Evolutionary conservation across 2,113 vertebrate genomes (phyloP), one percentile per base, ranked within the genome.

Genomic region (Cisticola juncidis): DNA sequence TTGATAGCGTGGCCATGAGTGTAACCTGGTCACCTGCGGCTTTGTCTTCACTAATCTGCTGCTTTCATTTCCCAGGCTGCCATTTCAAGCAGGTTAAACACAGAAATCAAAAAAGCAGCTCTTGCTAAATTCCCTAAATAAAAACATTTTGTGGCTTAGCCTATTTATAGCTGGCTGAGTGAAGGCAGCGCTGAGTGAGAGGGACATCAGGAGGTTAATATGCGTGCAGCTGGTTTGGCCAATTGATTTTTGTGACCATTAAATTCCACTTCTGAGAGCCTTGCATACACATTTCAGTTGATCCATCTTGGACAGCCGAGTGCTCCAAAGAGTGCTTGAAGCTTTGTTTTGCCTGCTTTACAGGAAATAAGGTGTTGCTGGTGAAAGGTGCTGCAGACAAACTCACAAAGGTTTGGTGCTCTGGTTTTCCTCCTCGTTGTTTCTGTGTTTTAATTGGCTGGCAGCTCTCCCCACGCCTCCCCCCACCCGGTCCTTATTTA

Each of bases 161-260:
- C 84, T 95, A 61, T 96, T 96, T 85, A 69, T 95, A 96, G 73
- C 74, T 64, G 86, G 82, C 87, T 71, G 69, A 89, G 58, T 22
- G 85, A 89, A 96, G 71, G 70, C 24, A 36, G 83, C 65, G 1
- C 53, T 95, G 57, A 28, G 70, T 87, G 90, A 92, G 94, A 86
- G 82, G 68, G 94, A 81, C 61, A 53, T 81, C 12, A 21, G 78
- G 94, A 88, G 88, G 94, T 88, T 96, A 95, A 97, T 96, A 71
- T 62, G 76, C 35, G 45, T 94, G 60, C 65, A 90, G 76, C 95
- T 92, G 96, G 83, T 78, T 96, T 92, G 90, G 90, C 94, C 96
- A 95, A 79, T 93, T 94, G 92, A 96, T 95, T 97, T 93, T 96
- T 92, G 88, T 62, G 95, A 65, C 90, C 82, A 81, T 97, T 97